Percentiles rank a stretch among this genome's conserved stretches.
Evolutionary conservation across 2,888 invertebrate genomes (phyloP).

Genomic region (Harmothoe impar): DNA sequence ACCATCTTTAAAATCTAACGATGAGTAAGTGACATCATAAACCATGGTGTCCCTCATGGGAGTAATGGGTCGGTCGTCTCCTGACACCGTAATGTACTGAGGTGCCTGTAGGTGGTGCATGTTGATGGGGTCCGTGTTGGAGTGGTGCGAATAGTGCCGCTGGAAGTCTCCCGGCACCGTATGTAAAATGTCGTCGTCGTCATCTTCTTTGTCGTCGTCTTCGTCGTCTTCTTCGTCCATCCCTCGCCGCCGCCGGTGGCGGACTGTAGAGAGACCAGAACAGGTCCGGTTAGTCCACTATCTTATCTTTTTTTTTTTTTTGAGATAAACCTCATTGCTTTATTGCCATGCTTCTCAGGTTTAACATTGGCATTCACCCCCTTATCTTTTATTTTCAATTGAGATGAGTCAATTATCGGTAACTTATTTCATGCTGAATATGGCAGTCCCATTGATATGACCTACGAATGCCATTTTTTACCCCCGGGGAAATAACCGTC

Average conservation of each 20-base stretch:
- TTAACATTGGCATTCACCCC: too few species aligned
- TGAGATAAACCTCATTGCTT: too few species aligned
- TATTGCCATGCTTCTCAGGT: too few species aligned
- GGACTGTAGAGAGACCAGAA: constrained; percentile 26
- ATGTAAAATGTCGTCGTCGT: constrained; percentile 54
- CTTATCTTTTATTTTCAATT: too few species aligned
- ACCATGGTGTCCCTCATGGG: constrained; percentile 82
- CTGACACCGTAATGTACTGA: constrained; percentile 34
- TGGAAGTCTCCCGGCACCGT: constrained; percentile 57
- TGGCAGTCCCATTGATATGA: too few species aligned
- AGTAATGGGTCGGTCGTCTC: constrained; percentile 81
- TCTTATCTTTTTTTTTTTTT: too few species aligned
- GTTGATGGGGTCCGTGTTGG: not conserved
- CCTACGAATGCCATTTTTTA: too few species aligned
- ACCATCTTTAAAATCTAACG: constrained; percentile 83
- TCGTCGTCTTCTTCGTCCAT: constrained; percentile 41
- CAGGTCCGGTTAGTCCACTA: not conserved
- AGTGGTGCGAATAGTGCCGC: not conserved
- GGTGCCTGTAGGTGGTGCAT: constrained; percentile 5
- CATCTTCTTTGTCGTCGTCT: constrained; percentile 50
- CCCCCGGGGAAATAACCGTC: too few species aligned
- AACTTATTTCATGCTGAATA: too few species aligned
- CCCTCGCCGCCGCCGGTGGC: not conserved
- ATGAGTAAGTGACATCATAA: constrained; percentile 78
- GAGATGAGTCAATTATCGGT: too few species aligned